Conservation (phyloP, 1,140 invertebrate species). For the Brachionus manjavacas region DNA sequence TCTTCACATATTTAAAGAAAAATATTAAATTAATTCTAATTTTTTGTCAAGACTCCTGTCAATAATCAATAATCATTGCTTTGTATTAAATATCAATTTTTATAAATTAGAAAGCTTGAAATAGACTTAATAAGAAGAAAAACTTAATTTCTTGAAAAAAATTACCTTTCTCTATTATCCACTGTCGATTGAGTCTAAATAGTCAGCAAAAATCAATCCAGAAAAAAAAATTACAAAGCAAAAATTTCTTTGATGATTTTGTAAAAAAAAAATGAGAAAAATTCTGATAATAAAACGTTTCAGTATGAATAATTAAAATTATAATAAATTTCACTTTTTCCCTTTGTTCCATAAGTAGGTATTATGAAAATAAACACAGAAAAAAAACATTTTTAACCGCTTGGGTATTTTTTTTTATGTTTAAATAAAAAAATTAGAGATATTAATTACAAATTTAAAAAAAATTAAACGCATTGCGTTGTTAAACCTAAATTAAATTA, state of each 20-base stretch:
- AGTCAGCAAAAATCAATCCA: not conserved
- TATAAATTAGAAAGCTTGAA: no score
- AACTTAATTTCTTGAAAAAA: no score
- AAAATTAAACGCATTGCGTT: not conserved
- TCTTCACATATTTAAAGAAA: not conserved
- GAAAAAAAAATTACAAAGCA: not conserved
- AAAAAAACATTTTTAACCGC: not conserved
- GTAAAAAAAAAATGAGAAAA: not conserved
- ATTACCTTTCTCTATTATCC: no score
- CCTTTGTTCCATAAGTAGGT: not conserved
- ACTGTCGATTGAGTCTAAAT: no score
- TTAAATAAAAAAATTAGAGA: not conserved
- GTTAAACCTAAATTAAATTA: not conserved
- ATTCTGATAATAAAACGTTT: not conserved
- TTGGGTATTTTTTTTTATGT: not conserved
- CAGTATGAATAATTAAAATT: not conserved
- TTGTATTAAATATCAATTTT: no score
- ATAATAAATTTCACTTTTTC: not conserved
- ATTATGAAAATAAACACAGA: not conserved
- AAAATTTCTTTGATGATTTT: not conserved
- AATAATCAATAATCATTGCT: not conserved
- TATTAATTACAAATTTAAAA: not conserved
- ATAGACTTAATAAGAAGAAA: no score
- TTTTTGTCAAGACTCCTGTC: no score
- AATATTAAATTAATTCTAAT: not conserved